A percentile compares a stretch with the other conserved stretches of the same genome.
Conservation (phyloP, 2,113 vertebrate genomes). For the Cervus canadensis region DNA sequence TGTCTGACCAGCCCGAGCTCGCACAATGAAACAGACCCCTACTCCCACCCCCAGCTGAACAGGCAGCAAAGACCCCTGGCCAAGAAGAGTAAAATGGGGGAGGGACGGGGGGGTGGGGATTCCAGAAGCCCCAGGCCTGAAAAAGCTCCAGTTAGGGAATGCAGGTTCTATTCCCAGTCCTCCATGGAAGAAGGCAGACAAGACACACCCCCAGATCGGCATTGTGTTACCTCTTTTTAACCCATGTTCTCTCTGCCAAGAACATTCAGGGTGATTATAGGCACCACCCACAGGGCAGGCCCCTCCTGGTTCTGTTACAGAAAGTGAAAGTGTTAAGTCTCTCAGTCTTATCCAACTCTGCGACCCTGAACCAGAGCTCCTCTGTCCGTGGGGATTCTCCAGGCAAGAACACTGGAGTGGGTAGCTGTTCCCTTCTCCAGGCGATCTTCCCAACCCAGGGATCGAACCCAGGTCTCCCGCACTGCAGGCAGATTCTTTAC, state of each 20-base stretch:
- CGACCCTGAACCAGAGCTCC: not conserved
- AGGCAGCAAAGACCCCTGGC: not conserved
- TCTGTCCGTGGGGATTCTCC: not conserved
- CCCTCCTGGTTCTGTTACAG: not conserved
- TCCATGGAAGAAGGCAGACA: not conserved
- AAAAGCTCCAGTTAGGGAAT: not conserved
- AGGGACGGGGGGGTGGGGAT: rapidly evolving
- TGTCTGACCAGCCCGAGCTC: not conserved
- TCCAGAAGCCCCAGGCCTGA: not conserved
- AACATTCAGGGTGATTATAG: not conserved
- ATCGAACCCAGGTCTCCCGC: not conserved
- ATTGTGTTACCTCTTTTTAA: not conserved
- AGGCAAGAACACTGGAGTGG: not conserved
- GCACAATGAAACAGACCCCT: too few species aligned
- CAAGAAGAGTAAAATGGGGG: not conserved
- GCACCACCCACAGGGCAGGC: too few species aligned
- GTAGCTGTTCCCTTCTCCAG: not conserved
- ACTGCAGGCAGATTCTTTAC: not conserved
- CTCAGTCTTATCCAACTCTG: not conserved
- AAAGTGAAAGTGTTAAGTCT: not conserved
- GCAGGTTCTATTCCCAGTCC: not conserved
- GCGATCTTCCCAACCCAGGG: not conserved
- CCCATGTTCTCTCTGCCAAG: not conserved
- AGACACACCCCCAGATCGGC: not conserved
- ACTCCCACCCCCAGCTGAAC: not conserved